Base-by-base conservation (phyloP, 2,797 vertebrate genomes). In the Mus minutoides region DNA sequence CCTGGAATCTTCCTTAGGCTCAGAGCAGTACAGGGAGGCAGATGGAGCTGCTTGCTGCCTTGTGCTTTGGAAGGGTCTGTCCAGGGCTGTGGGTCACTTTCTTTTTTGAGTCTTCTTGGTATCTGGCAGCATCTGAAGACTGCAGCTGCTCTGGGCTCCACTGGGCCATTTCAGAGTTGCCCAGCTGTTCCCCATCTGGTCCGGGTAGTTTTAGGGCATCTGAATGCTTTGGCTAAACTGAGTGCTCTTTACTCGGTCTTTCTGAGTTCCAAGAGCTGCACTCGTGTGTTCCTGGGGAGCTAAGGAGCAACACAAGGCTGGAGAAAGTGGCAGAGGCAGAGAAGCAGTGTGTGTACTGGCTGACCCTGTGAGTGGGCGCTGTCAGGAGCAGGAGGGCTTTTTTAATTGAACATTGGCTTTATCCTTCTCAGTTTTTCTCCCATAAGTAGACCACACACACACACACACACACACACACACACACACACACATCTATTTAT, bases 111-210 rank as follows among this genome's bases (percentile, higher is more conserved):
- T 3, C 60, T 4, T 78, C 13, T 78, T 43, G 21, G 12, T 84
- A 29, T 88, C 90, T 49, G 60, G 90, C 40, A 37, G 52, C 40
- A 2, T 75, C 29, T 60, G 14, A 90, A 89, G 46, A 89, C 85
- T 87, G n/a, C 29, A 37, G 43, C 76, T 96, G 26, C 64, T 75
- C 8, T 17, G 43, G 52, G n/a, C 62, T 84, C 62, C 7, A 0
- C 43, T 92, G 52, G 79, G 40, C 75, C 49, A 67, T 80, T 92
- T 91, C 14, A 78, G 86, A 92, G 52, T 69, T 88, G 71, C 34
- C 60, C 58, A 89, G 29, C 76, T 90, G 9, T 91, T 88, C 19
- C 26, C 19, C 49, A 0, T 56, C 71, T 75, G 56, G 14, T 76
- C 69, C 37, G 37, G 80, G 58, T 37, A n/a, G 17, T 76, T 84